Base-by-base conservation (phyloP, 2,113 vertebrate genomes). In the Lophura nycthemera region DNA sequence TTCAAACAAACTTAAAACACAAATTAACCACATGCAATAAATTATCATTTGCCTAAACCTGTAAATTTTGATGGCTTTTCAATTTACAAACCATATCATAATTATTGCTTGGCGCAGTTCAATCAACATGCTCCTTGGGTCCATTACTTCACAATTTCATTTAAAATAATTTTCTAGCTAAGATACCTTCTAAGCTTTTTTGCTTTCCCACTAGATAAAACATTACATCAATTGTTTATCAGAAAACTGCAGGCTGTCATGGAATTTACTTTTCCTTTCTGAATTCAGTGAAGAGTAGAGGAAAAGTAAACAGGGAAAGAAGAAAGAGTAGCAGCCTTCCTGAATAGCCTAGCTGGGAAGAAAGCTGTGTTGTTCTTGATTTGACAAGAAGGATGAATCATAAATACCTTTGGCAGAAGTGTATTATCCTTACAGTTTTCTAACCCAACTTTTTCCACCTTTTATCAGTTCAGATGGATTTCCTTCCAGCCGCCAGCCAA, bases 121-220 rank as follows among this genome's bases (percentile, higher is more conserved):
- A 90, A 80, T 87, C 69, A 75, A 13, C 22, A 16, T 67, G 34
- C 69, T 72, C 82, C 66, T 52, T 52, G 38, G 47, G 73, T 74
- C 56, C 50, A 90, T 81, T 86, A 72, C 54, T 88, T 86, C 67
- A 82, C 36, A 52, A 70, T 60, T 92, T 82, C 77, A 56, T 78
- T 94, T 56, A 48, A 93, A 92, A 92, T 87, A 94, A 84, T 95
- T 97, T 96, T 83, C 69, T 60, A 90, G 64, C 75, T 74, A 95
- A 94, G 16, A 21, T 65, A 84, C 54, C 45, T 81, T 74, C 70
- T 89, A 63, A 77, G 89, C n/a, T 77, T 69, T 83, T 87, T 66
- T 8, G 9, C 74, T 91, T 87, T 93, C 81, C 91, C 76, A 61
- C 56, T 72, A 89, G 83, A 95, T 80, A 94, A 89, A 94, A 95